phyloP scores from a whole-genome alignment of 2,113 vertebrate species.

The Tetrax tetrax region DNA sequence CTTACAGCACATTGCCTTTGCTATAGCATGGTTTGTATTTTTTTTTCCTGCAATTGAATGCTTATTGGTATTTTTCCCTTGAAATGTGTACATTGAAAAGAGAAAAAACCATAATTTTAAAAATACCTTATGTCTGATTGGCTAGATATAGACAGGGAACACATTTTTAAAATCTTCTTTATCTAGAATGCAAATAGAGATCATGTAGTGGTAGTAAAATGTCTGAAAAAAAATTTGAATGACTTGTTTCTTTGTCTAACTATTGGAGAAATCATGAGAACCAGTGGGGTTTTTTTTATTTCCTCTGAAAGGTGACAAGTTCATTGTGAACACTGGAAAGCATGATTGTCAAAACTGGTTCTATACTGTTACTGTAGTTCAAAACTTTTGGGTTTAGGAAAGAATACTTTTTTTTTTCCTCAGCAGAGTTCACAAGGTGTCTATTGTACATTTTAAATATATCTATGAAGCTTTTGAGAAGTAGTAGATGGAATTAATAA shows the following conservation, averaged over 20 bases:
- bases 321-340: background rate
- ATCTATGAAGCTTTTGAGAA: background rate
- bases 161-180: background rate
- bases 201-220: background rate
- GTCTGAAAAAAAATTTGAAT: background rate
- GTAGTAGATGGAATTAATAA: background rate
- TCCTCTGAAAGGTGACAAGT: background rate
- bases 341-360: background rate
- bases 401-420: background rate
- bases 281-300: background rate
- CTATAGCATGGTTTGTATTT: background rate
- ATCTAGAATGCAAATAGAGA: background rate
- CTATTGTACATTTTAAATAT: background rate
- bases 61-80: background rate
- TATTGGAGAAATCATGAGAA: background rate
- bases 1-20: background rate
- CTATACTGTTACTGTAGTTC: background rate
- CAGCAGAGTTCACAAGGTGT: background rate
- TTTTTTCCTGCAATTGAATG: background rate
- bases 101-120: background rate
- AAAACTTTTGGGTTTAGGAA: background rate
- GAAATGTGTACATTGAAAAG: background rate
- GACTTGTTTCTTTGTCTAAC: background rate
- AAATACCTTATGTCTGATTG: background rate
- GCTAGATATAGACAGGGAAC: background rate